phyloP scores from a whole-genome alignment of 2,113 vertebrate species.

The Proterorhinus semilunaris region DNA sequence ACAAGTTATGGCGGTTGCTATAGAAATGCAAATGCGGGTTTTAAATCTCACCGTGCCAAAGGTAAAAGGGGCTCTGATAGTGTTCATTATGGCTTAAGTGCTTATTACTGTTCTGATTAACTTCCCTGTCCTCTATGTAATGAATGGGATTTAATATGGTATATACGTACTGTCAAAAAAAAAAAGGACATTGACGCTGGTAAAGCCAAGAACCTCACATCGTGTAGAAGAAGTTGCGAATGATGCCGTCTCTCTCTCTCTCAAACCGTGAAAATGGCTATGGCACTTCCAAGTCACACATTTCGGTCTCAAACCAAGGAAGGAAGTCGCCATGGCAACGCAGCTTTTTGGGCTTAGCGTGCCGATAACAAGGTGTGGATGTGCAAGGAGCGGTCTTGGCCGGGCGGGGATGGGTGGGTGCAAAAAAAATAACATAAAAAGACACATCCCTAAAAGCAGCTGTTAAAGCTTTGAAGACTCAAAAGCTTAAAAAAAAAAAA shows the following conservation, averaged over 20 bases:
- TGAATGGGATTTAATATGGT: slow-evolving; percentile 28
- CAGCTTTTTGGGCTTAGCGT: slow-evolving; percentile 56
- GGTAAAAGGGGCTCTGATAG: slow-evolving; percentile 24
- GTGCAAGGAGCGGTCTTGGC: slow-evolving; percentile 26
- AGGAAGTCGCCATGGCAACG: slow-evolving; percentile 66
- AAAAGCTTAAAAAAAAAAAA: slow-evolving; percentile 25
- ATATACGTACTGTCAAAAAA: slow-evolving; percentile 17
- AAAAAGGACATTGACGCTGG: slow-evolving; percentile 33
- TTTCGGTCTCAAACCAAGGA: slow-evolving; percentile 46
- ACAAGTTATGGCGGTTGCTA: slow-evolving; percentile 25
- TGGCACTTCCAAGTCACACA: slow-evolving; percentile 64
- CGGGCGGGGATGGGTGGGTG: slow-evolving; percentile 22
- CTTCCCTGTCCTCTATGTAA: slow-evolving; percentile 22
- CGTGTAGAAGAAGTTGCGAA: slow-evolving; percentile 36
- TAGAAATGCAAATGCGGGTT: slow-evolving; percentile 12
- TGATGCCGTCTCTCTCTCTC: slow-evolving; percentile 32
- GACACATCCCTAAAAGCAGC: slow-evolving; percentile 30
- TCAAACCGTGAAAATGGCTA: slow-evolving; percentile 50
- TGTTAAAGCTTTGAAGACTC: slow-evolving; percentile 41
- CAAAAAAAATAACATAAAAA: slow-evolving; percentile 18
- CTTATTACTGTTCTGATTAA: slow-evolving; percentile 31
- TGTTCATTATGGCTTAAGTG: slow-evolving; percentile 30
- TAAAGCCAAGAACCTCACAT: slow-evolving; percentile 9
- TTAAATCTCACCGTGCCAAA: slow-evolving; percentile 4
- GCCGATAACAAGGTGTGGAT: slow-evolving; percentile 71